These are phyloP conservation scores for Urocitellus parryii DNA, from an alignment of 2,113 vertebrate genomes.

Conservation along the genomic window DNA sequence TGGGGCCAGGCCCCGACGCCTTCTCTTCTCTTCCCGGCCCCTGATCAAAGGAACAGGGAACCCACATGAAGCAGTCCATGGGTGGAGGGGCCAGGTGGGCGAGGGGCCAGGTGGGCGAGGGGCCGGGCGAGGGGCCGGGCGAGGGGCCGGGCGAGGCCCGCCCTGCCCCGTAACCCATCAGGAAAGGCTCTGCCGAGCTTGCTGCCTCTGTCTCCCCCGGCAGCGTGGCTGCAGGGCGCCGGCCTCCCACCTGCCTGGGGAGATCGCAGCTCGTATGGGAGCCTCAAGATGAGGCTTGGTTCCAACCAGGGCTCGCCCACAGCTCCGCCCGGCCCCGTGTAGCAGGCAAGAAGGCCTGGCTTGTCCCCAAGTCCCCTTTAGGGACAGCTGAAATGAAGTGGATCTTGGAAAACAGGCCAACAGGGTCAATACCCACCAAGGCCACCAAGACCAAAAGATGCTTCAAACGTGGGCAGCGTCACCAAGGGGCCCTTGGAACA, in stretches of 20 bases:
- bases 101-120: too few relatives aligned
- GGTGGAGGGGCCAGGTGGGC: not conserved
- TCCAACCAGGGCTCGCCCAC: not conserved
- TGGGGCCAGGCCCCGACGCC: fast-evolving
- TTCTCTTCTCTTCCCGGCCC: not conserved
- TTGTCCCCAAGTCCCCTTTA: not conserved
- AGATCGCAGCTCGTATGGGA: not conserved
- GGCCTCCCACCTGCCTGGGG: not conserved
- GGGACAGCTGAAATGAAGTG: not conserved
- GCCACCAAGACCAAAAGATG: not conserved
- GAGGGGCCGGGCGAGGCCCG: not conserved
- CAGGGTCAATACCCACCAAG: not conserved
- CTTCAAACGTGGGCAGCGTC: not conserved
- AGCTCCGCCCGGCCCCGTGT: not conserved
- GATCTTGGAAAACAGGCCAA: not conserved
- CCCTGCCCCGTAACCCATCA: not conserved
- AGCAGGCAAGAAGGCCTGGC: not conserved
- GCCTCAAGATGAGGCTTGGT: not conserved
- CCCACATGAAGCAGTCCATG: fast-evolving
- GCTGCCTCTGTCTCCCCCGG: not conserved
- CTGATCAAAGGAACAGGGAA: not conserved
- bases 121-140: too few relatives aligned
- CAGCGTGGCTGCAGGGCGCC: not conserved
- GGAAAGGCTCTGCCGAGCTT: not conserved
- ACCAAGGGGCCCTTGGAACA: not conserved